phyloP scores from a whole-genome alignment of 2,888 invertebrate species.

The Sarcophaga subvicina region DNA sequence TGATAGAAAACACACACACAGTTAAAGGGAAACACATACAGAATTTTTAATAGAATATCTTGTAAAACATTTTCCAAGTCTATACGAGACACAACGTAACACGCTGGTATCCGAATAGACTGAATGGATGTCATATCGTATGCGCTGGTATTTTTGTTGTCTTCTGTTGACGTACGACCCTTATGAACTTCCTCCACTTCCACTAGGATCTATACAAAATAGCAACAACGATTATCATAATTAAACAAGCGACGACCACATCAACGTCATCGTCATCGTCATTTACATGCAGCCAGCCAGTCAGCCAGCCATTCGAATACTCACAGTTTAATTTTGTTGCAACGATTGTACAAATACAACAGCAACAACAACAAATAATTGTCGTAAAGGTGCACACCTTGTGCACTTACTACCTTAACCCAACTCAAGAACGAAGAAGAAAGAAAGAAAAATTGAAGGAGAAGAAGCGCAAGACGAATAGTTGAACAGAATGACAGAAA shows the following conservation, averaged over 20 bases:
- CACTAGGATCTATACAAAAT: constrained; percentile 32
- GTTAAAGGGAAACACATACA: constrained; percentile 43
- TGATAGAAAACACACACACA: constrained; percentile 8
- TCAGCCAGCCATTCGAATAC: background rate
- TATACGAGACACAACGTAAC: background rate
- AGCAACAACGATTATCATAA: constrained; percentile 26
- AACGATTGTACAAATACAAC: background rate
- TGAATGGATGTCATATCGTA: constrained; percentile 28
- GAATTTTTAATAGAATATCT: constrained; percentile 18
- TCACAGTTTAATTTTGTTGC: constrained; percentile 1
- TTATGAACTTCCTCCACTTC: constrained; percentile 67
- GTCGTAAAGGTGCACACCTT: constrained; percentile 66
- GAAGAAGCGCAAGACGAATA: constrained; percentile 27
- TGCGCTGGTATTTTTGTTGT: constrained; percentile 9
- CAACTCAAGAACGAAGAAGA: background rate
- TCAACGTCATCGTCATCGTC: constrained; percentile 30
- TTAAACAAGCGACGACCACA: constrained; percentile 38
- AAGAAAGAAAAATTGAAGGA: constrained; percentile 24
- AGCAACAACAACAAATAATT: constrained; percentile 31
- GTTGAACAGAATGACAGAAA: constrained; percentile 26
- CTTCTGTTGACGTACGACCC: constrained; percentile 59
- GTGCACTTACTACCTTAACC: constrained; percentile 19
- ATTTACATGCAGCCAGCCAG: constrained; percentile 4
- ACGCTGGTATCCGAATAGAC: background rate
- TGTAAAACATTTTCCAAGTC: constrained; percentile 31